phyloP scores from a whole-genome alignment of 2,797 vertebrate genomes.

The Schizothorax lantsangensis region DNA sequence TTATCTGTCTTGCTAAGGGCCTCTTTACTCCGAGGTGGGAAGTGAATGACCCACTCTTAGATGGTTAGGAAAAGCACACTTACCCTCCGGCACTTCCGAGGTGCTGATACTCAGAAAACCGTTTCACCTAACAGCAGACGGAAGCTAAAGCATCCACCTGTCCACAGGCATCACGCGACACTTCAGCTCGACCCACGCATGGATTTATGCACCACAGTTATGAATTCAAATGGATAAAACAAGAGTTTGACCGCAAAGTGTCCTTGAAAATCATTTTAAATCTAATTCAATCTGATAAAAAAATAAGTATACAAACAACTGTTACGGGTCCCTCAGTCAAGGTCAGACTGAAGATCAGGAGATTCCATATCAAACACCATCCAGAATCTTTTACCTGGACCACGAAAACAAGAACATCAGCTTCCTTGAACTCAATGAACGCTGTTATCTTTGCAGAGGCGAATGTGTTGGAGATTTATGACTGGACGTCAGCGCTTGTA shows the following conservation, averaged over 20 bases:
- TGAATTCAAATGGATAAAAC: background rate
- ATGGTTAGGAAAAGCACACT: conserved; percentile 28
- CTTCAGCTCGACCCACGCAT: background rate
- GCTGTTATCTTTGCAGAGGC: background rate
- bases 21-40: conserved; percentile 36
- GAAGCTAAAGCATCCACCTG: conserved; percentile 3
- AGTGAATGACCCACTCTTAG: conserved; percentile 9
- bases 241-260: background rate
- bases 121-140: background rate
- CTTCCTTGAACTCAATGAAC: conserved; percentile 32
- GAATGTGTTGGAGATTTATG: conserved; percentile 26
- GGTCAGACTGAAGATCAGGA: background rate
- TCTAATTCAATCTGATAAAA: background rate
- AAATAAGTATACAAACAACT: background rate
- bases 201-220: background rate
- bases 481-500: conserved; percentile 5
- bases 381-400: background rate
- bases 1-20: conserved; percentile 7
- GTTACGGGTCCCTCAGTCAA: background rate
- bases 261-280: background rate
- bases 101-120: conserved; percentile 9
- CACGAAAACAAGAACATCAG: background rate
- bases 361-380: background rate
- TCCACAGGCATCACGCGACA: background rate
- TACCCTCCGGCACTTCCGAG: conserved; percentile 20